A percentile compares a stretch with the other conserved stretches of the same genome.
phyloP scores from a whole-genome alignment of 2,888 invertebrate species.

The Bellardia bayeri region DNA sequence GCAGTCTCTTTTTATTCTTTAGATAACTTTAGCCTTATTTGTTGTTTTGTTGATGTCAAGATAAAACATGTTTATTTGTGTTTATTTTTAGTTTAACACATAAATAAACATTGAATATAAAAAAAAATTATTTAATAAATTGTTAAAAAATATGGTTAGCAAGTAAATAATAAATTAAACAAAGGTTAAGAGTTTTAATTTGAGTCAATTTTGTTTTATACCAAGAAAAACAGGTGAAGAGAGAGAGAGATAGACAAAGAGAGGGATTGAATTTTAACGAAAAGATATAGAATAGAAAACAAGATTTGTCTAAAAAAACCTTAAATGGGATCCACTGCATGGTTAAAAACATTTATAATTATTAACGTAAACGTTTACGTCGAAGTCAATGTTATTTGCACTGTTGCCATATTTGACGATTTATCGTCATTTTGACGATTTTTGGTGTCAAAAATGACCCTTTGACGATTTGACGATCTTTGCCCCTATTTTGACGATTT shows the following conservation, averaged over 20 bases:
- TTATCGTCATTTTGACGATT: too few relatives aligned
- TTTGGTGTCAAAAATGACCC: too few relatives aligned
- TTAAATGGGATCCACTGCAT: background rate
- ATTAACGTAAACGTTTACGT: background rate
- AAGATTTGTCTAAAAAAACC: background rate
- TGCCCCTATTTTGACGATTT: too few relatives aligned
- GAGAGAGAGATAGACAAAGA: background rate
- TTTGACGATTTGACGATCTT: too few relatives aligned
- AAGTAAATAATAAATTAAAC: background rate
- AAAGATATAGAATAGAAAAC: slow-evolving; percentile 59
- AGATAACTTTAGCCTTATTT: background rate
- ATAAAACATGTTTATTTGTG: background rate
- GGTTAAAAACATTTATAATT: background rate
- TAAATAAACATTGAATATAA: background rate
- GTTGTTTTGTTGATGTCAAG: background rate
- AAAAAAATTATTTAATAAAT: background rate
- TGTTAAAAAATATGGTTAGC: background rate
- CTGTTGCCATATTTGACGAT: too few relatives aligned
- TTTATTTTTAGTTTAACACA: background rate
- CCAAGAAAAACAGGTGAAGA: background rate
- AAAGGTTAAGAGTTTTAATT: too few relatives aligned
- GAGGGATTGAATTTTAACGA: background rate
- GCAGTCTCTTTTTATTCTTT: too few relatives aligned
- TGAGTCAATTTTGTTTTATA: too few relatives aligned
- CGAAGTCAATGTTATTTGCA: too few relatives aligned